These are phyloP conservation scores for Rafetus swinhoei DNA, from an alignment of 2,113 vertebrate species.

Conservation along the genomic window DNA sequence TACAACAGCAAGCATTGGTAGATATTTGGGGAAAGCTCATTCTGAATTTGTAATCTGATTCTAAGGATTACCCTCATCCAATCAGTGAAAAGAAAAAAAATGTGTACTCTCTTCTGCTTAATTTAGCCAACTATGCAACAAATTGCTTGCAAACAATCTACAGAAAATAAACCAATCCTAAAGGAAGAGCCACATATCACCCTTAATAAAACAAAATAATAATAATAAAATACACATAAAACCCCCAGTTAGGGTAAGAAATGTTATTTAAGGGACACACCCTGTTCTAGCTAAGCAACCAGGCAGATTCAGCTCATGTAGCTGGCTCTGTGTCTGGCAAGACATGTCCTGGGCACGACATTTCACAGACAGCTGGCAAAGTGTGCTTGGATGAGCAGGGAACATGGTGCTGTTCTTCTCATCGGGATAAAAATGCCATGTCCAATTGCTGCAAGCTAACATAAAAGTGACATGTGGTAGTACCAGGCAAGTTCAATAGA, in stretches of 20 bases:
- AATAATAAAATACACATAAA: background rate
- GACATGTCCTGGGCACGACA: rapidly evolving
- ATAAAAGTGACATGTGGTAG: background rate
- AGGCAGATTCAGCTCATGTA: background rate
- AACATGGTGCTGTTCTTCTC: background rate
- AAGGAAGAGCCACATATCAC: background rate
- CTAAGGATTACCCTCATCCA: background rate
- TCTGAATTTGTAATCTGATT: background rate
- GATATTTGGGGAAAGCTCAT: background rate
- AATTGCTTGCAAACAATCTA: background rate
- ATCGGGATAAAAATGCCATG: background rate
- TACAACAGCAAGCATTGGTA: background rate
- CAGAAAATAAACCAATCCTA: background rate
- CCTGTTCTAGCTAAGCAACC: background rate
- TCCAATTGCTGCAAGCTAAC: background rate
- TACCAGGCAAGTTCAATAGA: background rate
- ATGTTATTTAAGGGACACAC: background rate
- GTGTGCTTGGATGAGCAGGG: background rate
- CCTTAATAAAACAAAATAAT: background rate
- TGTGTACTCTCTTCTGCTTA: background rate
- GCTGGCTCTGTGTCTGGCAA: background rate
- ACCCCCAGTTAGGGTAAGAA: background rate
- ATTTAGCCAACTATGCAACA: rapidly evolving
- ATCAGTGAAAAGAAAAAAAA: background rate
- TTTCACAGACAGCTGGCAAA: background rate